Evolutionary conservation across 2,797 vertebrate genomes (phyloP), one percentile per base, ranked within the genome.

Genomic region (Poecile montanus): DNA sequence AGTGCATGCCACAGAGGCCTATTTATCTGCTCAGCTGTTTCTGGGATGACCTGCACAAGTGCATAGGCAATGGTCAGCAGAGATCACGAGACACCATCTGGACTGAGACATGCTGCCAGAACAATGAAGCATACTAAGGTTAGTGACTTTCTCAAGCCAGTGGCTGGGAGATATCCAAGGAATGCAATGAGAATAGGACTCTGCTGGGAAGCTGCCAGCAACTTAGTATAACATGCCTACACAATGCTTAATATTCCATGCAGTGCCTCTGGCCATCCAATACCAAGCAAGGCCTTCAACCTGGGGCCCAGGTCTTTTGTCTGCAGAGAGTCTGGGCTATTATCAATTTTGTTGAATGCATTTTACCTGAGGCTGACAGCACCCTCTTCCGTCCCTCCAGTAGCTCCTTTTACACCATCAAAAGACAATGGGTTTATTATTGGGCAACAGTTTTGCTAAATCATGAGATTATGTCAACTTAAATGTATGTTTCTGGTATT

Each of bases 151-250:
- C 96, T 96, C 94, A 96, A 94, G 90, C 89, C 89, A 93, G 78
- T 34, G 26, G 78, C 92, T 97, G 96, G 91, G 94, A 96, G 89
- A 96, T 42, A 95, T 97, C 96, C 95, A 96, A 96, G 76, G 95
- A 97, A 97, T 97, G 93, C 76, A 92, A 61, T 91, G 94, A 91
- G 95, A 97, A 96, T 91, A 96, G 90, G 91, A 93, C 67, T 93
- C 74, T 63, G 63, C 76, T 97, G 96, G 88, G 89, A 91, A 85
- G 80, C 63, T 95, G 96, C 95, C 96, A 97, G 83, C 7, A 68
- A 53, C 45, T 85, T 88, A 40, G 74, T 54, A 94, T 97, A 95
- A 96, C 91, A 90, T 95, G 95, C 63, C 78, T 94, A 79, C 83
- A 53, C 15, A 9, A 91, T 79, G 83, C 56, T 96, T 95, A 95